phyloP scores from a whole-genome alignment of 2,888 invertebrate genomes.

The Athalia cordata region DNA sequence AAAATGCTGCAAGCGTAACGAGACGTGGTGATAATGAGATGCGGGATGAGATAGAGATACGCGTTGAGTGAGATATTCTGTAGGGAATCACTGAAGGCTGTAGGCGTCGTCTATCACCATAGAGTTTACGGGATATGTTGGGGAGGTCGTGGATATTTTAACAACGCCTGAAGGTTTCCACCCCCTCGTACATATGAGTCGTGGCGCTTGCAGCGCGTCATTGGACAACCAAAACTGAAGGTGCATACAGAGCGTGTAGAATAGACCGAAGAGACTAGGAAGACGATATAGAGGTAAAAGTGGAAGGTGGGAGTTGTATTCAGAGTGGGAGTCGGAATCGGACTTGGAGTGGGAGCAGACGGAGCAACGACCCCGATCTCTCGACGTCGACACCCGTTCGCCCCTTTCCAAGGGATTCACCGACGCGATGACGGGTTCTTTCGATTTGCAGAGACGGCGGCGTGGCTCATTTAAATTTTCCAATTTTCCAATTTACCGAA shows the following conservation, averaged over 20 bases:
- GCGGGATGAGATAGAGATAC: background rate
- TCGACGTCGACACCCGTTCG: constrained; percentile 23
- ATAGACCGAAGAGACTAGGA: background rate
- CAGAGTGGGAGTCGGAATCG: background rate
- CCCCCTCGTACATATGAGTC: constrained; percentile 30
- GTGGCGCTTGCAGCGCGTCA: constrained; percentile 28
- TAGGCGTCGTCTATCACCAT: background rate
- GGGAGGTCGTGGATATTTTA: constrained; percentile 49
- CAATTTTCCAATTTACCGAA: no score
- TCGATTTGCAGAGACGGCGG: background rate
- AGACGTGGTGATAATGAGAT: background rate
- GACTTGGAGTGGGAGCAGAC: constrained; percentile 7
- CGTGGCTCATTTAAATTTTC: no score
- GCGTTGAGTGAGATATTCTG: no score
- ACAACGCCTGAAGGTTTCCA: constrained; percentile 26
- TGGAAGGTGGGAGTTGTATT: constrained; percentile 3
- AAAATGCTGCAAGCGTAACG: no score
- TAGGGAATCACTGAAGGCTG: no score
- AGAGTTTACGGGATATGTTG: constrained; percentile 29
- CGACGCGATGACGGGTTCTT: background rate
- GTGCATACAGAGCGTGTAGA: background rate
- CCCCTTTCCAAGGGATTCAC: no score
- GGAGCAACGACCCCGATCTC: constrained; percentile 38
- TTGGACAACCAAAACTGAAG: constrained; percentile 27
- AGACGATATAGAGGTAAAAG: background rate